Conservation (phyloP, 1,140 invertebrate species). For the Euglossa dilemma region DNA sequence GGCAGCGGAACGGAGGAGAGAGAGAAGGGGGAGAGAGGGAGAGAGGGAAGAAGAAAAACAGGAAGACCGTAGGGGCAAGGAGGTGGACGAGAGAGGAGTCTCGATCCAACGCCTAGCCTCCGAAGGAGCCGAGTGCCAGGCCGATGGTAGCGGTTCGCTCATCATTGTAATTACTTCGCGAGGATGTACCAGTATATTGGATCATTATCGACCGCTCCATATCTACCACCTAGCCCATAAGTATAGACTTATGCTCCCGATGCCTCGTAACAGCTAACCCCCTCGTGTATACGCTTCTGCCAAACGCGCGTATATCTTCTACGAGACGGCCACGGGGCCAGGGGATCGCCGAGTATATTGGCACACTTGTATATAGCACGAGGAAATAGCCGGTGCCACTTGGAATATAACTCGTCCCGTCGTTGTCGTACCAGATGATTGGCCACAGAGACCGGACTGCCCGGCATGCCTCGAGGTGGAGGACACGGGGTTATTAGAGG, state of each 20-base stretch:
- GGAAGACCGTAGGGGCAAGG: slow-evolving; percentile 13
- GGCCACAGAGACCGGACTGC: not conserved
- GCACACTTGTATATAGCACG: not conserved
- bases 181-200: slow-evolving; percentile 81
- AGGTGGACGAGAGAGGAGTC: slow-evolving; percentile 36
- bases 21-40: not conserved
- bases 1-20: slow-evolving; percentile 39
- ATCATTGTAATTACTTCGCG: slow-evolving; percentile 81
- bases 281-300: slow-evolving; percentile 11
- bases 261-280: slow-evolving; percentile 36
- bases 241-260: slow-evolving; percentile 72
- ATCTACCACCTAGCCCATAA: slow-evolving; percentile 78
- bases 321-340: not conserved
- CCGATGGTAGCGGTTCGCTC: slow-evolving; percentile 78
- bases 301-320: slow-evolving; percentile 41
- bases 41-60: slow-evolving; percentile 15
- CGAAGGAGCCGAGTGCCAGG: slow-evolving; percentile 64
- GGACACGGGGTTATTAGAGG: not conserved
- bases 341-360: not conserved
- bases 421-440: slow-evolving; percentile 25
- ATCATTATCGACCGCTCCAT: slow-evolving; percentile 80
- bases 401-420: slow-evolving; percentile 12
- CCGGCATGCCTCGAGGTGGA: not conserved
- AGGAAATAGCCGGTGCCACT: slow-evolving; percentile 21
- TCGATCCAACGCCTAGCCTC: slow-evolving; percentile 67